A percentile compares a stretch with the other conserved stretches of the same genome.
phyloP scores from a whole-genome alignment of 2,113 vertebrate species.

The Nothocercus julius region DNA sequence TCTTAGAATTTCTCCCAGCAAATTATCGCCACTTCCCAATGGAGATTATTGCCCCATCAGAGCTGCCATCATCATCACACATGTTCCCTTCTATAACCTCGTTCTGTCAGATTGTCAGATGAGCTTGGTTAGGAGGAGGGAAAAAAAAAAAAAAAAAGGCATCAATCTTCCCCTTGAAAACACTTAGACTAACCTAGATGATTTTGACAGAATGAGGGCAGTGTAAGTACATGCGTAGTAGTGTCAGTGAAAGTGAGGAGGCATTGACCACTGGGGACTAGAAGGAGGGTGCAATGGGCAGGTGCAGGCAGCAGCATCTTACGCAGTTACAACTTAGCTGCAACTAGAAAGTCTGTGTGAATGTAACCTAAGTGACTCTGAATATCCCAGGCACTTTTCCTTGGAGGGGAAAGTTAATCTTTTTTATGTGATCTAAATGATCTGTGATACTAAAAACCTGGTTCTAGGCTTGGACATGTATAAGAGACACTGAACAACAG shows the following conservation, averaged over 20 bases:
- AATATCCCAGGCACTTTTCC: no score
- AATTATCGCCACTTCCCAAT: background rate
- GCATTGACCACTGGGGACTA: background rate
- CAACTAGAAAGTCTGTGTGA: background rate
- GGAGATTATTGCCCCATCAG: background rate
- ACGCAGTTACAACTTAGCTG: fast-evolving
- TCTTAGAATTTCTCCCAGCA: background rate
- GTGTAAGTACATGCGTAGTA: fast-evolving
- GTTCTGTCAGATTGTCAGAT: background rate
- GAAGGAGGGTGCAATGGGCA: background rate
- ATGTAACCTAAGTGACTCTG: background rate
- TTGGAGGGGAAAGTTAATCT: background rate
- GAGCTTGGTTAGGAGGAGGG: background rate
- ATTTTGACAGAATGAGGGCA: background rate
- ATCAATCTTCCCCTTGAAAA: background rate
- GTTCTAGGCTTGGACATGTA: fast-evolving
- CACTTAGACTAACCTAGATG: background rate
- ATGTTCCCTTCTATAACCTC: background rate
- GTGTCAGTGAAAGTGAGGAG: background rate
- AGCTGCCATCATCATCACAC: background rate
- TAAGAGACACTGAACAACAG: background rate
- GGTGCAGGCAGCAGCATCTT: fast-evolving
- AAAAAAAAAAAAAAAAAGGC: background rate
- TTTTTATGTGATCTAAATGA: background rate
- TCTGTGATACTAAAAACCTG: background rate